Conservation (phyloP, 2,797 vertebrate species). For the Eulemur albifrons region DNA sequence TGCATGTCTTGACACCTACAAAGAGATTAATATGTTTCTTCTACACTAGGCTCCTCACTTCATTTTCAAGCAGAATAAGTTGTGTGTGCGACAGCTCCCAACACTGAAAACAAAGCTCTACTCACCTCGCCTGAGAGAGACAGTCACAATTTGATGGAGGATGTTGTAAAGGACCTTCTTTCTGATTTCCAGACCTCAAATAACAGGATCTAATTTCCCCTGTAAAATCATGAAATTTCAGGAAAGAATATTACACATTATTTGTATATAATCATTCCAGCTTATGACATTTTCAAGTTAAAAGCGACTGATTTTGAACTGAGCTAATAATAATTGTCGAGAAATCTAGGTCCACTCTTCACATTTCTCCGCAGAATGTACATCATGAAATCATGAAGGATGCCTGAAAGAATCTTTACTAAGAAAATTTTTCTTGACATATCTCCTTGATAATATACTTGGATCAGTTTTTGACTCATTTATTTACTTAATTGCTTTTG, state of each 20-base stretch:
- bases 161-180: slow-evolving; percentile 80
- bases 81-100: rapidly evolving
- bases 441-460: not conserved
- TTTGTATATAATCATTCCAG: not conserved
- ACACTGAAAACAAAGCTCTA: slow-evolving; percentile 61
- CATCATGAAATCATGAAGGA: not conserved
- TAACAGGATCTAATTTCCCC: slow-evolving; percentile 87
- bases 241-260: not conserved
- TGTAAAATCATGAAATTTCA: slow-evolving; percentile 65
- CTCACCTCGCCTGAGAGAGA: slow-evolving; percentile 83
- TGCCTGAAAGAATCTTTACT: not conserved
- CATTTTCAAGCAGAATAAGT: not conserved
- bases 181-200: slow-evolving; percentile 85
- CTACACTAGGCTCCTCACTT: not conserved
- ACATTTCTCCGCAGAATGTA: not conserved
- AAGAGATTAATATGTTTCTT: not conserved
- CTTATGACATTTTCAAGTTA: not conserved
- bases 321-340: not conserved
- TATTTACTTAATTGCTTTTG: not conserved
- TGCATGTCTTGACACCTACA: not conserved
- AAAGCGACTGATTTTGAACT: not conserved
- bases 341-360: not conserved
- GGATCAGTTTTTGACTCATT: not conserved
- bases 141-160: slow-evolving; percentile 76
- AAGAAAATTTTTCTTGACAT: not conserved